Evolutionary conservation across 2,113 vertebrate genomes (phyloP).

Genomic region (Meles meles): DNA sequence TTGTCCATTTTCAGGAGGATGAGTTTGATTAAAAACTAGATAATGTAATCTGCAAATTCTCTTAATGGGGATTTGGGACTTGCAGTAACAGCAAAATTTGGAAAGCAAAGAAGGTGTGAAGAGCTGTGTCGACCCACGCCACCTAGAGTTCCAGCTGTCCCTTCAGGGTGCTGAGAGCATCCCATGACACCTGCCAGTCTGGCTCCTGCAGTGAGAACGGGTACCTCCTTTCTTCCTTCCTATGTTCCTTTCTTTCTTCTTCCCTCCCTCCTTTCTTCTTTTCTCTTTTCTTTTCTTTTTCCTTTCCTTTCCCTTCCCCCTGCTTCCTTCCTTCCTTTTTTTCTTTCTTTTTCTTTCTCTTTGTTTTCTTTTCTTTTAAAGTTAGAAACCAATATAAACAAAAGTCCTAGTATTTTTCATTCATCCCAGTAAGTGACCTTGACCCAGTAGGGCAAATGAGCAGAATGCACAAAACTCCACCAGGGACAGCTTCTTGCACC

Average conservation of each 20-base stretch:
- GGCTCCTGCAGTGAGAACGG: neutral
- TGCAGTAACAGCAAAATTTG: neutral
- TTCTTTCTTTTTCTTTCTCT: fast-evolving
- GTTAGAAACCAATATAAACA: neutral
- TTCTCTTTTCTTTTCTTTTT: too few species aligned
- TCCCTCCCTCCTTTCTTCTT: neutral
- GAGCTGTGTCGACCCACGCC: fast-evolving
- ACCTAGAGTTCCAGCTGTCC: neutral
- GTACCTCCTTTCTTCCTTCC: neutral
- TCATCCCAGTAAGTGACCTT: neutral
- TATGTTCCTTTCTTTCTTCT: neutral
- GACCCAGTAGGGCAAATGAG: neutral
- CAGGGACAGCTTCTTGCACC: neutral
- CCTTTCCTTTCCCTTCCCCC: too few species aligned
- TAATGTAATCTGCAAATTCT: neutral
- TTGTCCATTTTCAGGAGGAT: neutral
- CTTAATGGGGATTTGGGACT: neutral
- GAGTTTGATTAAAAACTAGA: neutral
- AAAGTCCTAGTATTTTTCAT: neutral
- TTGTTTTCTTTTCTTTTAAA: neutral
- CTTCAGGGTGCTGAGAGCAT: too few species aligned
- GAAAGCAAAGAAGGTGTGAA: neutral
- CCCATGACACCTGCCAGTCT: neutral
- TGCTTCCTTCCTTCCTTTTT: too few species aligned
- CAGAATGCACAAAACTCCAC: neutral